Conservation (phyloP, 2,797 vertebrate genomes). For the Myripristis murdjan region DNA sequence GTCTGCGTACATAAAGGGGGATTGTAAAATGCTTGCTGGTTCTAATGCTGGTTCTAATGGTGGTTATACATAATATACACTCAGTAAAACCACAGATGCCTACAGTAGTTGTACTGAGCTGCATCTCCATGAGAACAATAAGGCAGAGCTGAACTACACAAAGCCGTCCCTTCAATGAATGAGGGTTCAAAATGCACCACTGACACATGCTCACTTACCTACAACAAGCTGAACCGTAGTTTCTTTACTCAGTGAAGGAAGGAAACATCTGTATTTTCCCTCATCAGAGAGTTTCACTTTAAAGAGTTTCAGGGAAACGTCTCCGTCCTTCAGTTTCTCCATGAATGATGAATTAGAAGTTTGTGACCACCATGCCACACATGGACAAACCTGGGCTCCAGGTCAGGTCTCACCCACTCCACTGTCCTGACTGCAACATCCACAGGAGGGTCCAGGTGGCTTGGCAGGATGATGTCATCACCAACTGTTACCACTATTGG, state of each 20-base stretch:
- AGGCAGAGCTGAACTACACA: too few relatives aligned
- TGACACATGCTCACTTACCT: conserved; percentile 17
- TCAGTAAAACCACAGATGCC: too few relatives aligned
- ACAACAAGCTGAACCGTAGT: background rate
- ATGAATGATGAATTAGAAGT: conserved; percentile 31
- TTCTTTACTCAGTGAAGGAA: conserved; percentile 3
- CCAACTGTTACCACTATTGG: conserved; percentile 18
- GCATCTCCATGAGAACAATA: too few relatives aligned
- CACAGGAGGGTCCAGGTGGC: background rate
- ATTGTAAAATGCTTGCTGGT: too few relatives aligned
- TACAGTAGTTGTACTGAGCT: too few relatives aligned
- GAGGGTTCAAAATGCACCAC: background rate
- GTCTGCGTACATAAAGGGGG: too few relatives aligned
- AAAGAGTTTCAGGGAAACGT: conserved; percentile 60
- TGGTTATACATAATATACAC: too few relatives aligned
- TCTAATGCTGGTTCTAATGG: too few relatives aligned
- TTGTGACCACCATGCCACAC: background rate
- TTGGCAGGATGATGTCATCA: conserved; percentile 34
- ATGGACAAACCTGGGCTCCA: conserved; percentile 13
- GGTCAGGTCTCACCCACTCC: conserved; percentile 43
- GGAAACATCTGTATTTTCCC: conserved; percentile 63
- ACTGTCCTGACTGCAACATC: conserved; percentile 23
- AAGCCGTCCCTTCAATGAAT: too few relatives aligned
- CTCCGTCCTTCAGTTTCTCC: conserved; percentile 48
- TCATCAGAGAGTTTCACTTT: conserved; percentile 38